Conservation (phyloP, 1,140 invertebrate genomes). For the Eueides isabella region DNA sequence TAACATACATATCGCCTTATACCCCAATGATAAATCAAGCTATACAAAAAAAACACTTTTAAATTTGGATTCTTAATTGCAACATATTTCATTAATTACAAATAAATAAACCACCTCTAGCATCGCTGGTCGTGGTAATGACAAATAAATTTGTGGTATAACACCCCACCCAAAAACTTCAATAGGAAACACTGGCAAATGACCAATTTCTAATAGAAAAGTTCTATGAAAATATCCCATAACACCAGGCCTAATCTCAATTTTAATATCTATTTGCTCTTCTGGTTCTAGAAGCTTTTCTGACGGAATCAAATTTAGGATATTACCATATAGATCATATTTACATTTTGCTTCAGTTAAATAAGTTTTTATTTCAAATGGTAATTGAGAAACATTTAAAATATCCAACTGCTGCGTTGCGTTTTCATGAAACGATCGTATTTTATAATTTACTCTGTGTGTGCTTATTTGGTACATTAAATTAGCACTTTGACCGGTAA, state of each 20-base stretch:
- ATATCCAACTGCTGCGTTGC: slow-evolving; percentile 62
- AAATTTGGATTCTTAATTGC: background rate
- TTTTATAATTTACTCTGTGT: slow-evolving; percentile 70
- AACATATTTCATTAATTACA: background rate
- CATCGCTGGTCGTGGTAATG: slow-evolving; percentile 53
- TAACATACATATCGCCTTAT: slow-evolving; percentile 60
- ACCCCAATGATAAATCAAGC: slow-evolving; percentile 57
- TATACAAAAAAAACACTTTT: slow-evolving; percentile 27
- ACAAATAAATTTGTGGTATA: slow-evolving; percentile 71
- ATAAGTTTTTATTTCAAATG: slow-evolving; percentile 72
- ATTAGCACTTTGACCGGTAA: slow-evolving; percentile 71
- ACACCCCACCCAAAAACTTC: slow-evolving; percentile 75
- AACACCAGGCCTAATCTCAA: slow-evolving; percentile 66
- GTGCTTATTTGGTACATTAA: slow-evolving; percentile 65
- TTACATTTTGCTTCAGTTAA: slow-evolving; percentile 57
- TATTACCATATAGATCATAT: slow-evolving; percentile 61
- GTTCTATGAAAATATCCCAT: slow-evolving; percentile 64
- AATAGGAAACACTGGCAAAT: slow-evolving; percentile 66
- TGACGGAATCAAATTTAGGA: slow-evolving; percentile 58
- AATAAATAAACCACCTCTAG: slow-evolving; percentile 48
- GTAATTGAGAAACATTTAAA: slow-evolving; percentile 59
- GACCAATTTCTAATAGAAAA: slow-evolving; percentile 70
- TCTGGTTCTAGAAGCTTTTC: slow-evolving; percentile 60
- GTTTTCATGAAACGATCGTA: slow-evolving; percentile 71
- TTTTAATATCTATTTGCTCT: slow-evolving; percentile 57